These are phyloP conservation scores for Lonchura striata DNA, from an alignment of 2,113 vertebrate species.

Conservation along the genomic window DNA sequence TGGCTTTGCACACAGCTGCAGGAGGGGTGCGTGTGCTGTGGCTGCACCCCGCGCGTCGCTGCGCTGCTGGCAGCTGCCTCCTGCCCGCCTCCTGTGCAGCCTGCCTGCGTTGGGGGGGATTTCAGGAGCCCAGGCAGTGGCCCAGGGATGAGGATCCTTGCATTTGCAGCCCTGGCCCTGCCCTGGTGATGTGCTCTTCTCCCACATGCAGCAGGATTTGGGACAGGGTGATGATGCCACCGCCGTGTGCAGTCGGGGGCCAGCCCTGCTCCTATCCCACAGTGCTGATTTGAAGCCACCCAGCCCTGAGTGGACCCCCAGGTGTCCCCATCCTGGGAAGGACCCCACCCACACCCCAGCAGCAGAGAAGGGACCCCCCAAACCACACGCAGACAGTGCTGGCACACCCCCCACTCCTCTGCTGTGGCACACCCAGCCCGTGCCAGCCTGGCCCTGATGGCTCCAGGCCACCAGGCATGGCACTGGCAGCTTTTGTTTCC, in stretches of 20 bases:
- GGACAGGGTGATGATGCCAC: background rate
- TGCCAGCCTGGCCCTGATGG: background rate
- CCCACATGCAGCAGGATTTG: background rate
- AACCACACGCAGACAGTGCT: background rate
- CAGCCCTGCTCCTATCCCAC: background rate
- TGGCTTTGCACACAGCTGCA: background rate
- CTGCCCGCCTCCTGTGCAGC: background rate
- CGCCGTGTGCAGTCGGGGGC: rapidly evolving
- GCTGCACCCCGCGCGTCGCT: rapidly evolving
- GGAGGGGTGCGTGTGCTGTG: rapidly evolving
- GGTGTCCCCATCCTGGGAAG: rapidly evolving
- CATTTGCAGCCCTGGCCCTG: too few species aligned
- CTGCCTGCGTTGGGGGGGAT: background rate
- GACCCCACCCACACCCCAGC: background rate
- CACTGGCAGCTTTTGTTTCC: background rate
- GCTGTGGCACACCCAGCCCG: background rate
- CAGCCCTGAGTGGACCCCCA: background rate
- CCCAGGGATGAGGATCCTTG: background rate
- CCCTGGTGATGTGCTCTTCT: background rate
- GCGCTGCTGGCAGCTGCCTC: background rate
- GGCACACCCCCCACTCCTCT: background rate
- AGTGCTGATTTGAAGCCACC: background rate
- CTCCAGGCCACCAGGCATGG: background rate
- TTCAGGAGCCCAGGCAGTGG: background rate
- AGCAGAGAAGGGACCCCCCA: background rate